phyloP scores from a whole-genome alignment of 2,797 vertebrate genomes.

The Danio aesculapii region DNA sequence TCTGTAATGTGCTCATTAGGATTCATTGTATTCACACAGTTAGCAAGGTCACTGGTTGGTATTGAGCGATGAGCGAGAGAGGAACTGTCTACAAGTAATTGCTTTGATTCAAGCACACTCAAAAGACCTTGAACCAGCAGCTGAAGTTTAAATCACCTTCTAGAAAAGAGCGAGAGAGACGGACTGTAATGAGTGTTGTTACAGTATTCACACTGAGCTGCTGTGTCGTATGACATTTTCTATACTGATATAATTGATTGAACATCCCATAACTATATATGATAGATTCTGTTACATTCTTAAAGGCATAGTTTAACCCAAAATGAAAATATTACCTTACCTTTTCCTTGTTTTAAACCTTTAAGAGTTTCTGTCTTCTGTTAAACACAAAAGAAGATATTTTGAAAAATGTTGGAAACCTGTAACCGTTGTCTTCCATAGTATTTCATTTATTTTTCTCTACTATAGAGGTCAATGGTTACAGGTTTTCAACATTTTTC shows the following conservation, averaged over 20 bases:
- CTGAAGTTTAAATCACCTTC: constrained; percentile 38
- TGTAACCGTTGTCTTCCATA: too few relatives aligned
- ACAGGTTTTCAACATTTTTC: too few relatives aligned
- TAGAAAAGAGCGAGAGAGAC: background rate
- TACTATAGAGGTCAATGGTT: too few relatives aligned
- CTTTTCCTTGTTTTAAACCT: too few relatives aligned
- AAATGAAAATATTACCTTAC: background rate
- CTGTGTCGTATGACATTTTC: background rate
- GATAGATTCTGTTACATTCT: background rate
- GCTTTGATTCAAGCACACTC: constrained; percentile 16
- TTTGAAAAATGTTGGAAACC: too few relatives aligned
- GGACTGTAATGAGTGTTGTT: background rate
- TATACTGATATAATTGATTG: background rate
- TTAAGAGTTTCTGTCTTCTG: too few relatives aligned
- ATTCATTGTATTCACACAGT: constrained; percentile 63
- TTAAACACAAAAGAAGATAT: too few relatives aligned
- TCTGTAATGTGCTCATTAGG: constrained; percentile 57
- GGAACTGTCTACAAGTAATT: constrained; percentile 33
- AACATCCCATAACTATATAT: background rate
- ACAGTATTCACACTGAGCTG: background rate
- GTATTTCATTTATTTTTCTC: too few relatives aligned
- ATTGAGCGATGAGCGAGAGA: constrained; percentile 22
- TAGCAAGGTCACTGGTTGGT: constrained; percentile 58
- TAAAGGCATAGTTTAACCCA: background rate
- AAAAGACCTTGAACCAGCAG: constrained; percentile 39